Evolutionary conservation across 2,113 vertebrate genomes (phyloP).

Genomic region (Melanocharis versteri): DNA sequence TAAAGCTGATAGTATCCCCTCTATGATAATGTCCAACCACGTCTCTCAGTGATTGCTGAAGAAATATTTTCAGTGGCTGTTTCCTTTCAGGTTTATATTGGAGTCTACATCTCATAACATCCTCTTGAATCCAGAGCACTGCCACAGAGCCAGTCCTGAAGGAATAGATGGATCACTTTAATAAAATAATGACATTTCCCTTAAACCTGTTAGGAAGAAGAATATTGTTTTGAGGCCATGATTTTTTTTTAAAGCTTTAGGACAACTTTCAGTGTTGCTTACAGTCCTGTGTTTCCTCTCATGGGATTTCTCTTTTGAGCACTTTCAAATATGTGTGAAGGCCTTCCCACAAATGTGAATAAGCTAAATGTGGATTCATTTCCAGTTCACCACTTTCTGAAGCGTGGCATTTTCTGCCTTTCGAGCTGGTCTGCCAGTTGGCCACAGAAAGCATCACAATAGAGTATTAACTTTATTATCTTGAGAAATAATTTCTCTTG

Average conservation of each 20-base stretch:
- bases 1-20: neutral
- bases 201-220: constrained; percentile 37
- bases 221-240: neutral
- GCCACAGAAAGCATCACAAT: neutral
- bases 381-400: neutral
- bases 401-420: neutral
- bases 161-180: constrained; percentile 29
- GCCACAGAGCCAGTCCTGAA: neutral
- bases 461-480: neutral
- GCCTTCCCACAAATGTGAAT: neutral
- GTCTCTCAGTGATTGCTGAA: neutral
- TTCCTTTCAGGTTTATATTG: neutral
- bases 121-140: neutral
- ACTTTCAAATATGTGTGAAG: neutral
- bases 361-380: constrained; percentile 12
- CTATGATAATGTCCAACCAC: neutral
- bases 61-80: neutral
- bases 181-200: constrained; percentile 48
- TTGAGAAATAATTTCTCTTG: neutral
- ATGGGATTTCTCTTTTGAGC: neutral
- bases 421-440: neutral
- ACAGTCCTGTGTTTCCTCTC: neutral
- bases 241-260: neutral
- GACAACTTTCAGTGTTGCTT: neutral
- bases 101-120: neutral